Evolutionary conservation across 2,797 vertebrate species (phyloP), one percentile per base, ranked within the genome.

Genomic region (Tamandua tetradactyla): DNA sequence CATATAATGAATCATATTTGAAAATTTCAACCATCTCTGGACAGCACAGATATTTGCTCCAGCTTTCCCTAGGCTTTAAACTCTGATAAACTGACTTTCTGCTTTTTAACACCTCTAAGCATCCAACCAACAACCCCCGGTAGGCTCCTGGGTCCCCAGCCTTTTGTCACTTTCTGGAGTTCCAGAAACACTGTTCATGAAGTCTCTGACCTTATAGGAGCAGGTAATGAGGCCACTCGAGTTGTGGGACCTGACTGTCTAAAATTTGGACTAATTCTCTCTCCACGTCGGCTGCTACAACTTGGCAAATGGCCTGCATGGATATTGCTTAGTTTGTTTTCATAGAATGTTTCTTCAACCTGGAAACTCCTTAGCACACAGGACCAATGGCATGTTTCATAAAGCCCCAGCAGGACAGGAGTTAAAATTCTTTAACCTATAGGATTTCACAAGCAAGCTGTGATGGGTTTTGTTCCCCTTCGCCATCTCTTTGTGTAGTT

Each of bases 371-470:
- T 79, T 22, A 13, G 59, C 27, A 52, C 18, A 81, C 5, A 79
- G 37, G 37, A 75, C 83, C 17, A 74, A 61, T 69, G 61, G 17
- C 5, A 7, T 37, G 13, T 32, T 84, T 71, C 9, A 61, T 84
- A 75, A 7, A 61, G 71, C 15, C 42, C 69, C 55, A 85, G 94
- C 10, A 72, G 93, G 18, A 57, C 52, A 96, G 20, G 84, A 69
- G 92, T 97, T 96, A 96, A 96, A 66, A 57, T 87, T 32, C 27
- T 89, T 91, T 84, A 59, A 76, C 66, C 32, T 17, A 47, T 12
- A 76, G 92, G 86, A 89, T 95, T 96, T 94, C 68, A 76, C 3
- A 82, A 95, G 42, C 9, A 59, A 93, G 84, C 87, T 75, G 27
- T 82, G 71, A 90, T 64, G 79, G 64, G 59, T 79, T 94, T 89